Evolutionary conservation across 2,888 invertebrate genomes (phyloP).

Genomic region (Sympetrum striolatum): DNA sequence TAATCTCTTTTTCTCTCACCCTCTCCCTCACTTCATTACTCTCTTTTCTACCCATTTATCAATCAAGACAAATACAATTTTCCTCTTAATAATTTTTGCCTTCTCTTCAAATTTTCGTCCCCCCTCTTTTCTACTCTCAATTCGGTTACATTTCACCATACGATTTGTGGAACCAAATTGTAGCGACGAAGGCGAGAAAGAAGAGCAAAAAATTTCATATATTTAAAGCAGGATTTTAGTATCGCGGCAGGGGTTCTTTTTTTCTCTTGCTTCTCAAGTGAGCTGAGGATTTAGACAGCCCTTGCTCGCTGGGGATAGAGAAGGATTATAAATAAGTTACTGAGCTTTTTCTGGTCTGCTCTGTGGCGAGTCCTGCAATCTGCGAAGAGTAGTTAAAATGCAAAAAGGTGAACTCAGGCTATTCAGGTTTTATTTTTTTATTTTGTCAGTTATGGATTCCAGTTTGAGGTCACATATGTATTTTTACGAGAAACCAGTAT

Average conservation of each 20-base stretch:
- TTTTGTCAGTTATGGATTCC: no score
- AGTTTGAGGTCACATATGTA: no score
- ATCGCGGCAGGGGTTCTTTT: slow-evolving; percentile 44
- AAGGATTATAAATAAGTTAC: neutral
- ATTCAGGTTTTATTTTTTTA: no score
- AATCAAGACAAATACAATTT: neutral
- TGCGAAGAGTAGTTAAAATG: no score
- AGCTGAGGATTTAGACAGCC: neutral
- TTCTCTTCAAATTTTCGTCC: neutral
- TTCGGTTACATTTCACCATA: neutral
- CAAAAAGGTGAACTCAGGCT: no score
- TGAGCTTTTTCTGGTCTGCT: neutral
- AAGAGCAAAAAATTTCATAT: slow-evolving; percentile 7
- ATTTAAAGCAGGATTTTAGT: slow-evolving; percentile 5
- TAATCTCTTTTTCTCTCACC: slow-evolving; percentile 6
- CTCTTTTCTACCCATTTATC: neutral
- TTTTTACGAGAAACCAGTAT: no score
- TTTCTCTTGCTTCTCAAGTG: slow-evolving; percentile 48
- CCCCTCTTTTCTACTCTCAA: neutral
- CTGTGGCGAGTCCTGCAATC: neutral
- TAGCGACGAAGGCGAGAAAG: neutral
- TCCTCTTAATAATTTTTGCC: neutral
- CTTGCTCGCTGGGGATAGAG: neutral
- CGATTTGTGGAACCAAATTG: neutral
- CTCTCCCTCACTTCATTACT: neutral